Conservation (phyloP, 1,140 invertebrate species). For the Hormaphis cornu region DNA sequence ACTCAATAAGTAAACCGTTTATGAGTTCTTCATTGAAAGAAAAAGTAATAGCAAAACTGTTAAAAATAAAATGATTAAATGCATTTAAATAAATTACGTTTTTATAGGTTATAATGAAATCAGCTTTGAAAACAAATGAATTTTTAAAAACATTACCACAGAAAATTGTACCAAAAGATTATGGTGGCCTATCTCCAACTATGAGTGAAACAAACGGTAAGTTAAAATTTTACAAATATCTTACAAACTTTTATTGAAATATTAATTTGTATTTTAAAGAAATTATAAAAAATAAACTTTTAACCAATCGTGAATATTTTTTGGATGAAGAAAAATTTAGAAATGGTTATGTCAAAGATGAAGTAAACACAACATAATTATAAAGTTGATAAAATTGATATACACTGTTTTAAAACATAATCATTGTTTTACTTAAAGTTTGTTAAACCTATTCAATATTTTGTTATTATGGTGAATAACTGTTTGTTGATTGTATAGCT, state of each 20-base stretch:
- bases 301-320: slow-evolving; percentile 33
- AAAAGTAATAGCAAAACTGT: slow-evolving; percentile 44
- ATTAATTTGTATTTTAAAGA: slow-evolving; percentile 32
- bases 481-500: too few relatives aligned
- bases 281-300: slow-evolving; percentile 30
- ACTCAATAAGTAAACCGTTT: slow-evolving; percentile 53
- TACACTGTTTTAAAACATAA: slow-evolving; percentile 36
- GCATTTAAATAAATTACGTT: neutral
- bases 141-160: slow-evolving; percentile 25
- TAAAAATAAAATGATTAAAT: neutral
- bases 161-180: slow-evolving; percentile 27
- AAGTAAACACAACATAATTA: slow-evolving; percentile 23
- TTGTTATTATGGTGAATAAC: too few relatives aligned
- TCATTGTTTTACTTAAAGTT: slow-evolving; percentile 36
- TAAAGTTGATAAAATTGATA: neutral
- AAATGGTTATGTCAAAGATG: slow-evolving; percentile 33
- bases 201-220: slow-evolving; percentile 16
- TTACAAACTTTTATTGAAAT: slow-evolving; percentile 8
- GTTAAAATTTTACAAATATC: slow-evolving; percentile 29
- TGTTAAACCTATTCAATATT: neutral
- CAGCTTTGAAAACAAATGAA: slow-evolving; percentile 1
- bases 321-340: slow-evolving; percentile 36
- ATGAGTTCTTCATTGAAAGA: slow-evolving; percentile 54
- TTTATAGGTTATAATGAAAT: slow-evolving; percentile 12
- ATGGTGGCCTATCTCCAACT: slow-evolving; percentile 15